Evolutionary conservation across 2,113 vertebrate species (phyloP), one percentile per base, ranked within the genome.

Genomic region (Lycaon pictus): DNA sequence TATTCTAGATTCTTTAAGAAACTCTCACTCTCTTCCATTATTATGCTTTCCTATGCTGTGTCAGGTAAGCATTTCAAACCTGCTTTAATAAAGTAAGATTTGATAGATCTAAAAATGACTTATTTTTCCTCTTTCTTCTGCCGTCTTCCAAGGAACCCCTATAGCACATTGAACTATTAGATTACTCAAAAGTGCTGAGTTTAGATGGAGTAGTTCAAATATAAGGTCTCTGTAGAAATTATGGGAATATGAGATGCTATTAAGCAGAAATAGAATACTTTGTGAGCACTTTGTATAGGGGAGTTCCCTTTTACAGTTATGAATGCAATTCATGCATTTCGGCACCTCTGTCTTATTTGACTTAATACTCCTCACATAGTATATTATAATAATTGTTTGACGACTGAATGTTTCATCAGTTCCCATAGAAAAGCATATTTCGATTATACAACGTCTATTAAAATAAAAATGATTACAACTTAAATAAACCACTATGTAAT

Each of bases 121-220:
- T 8, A 37, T 88, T 90, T 88, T 32, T 80, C 23, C 60, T 81
- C 37, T 37, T 88, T 43, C 13, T 93, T 77, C 62, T 48, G 87
- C 60, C 7, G 1, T 89, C 25, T 84, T 58, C 60, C 69, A 91
- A 83, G 53, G 35, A 56, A 92, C 72, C 56, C 63, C 55, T n/a
- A 19, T 7, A 93, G 20, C 55, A 13, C 23, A 43, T 1, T 86
- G 37, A 93, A 72, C 37, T 91, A 94, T 55, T 88, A 60, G 37
- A 37, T 83, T 95, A 87, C 79, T 83, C n/a, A 86, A 48, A 96
- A 97, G 11, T 91, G 93, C 94, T 90, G 88, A 97, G 81, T 55
- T 86, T 35, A 96, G 71, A 10, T 43, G 37, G n/a, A 80, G 2
- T n/a, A 53, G 85, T 55, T 90, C 91, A 85, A 81, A 77, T 71